Evolutionary conservation across 2,113 vertebrate species (phyloP).

Genomic region (Syngnathoides biaculeatus): DNA sequence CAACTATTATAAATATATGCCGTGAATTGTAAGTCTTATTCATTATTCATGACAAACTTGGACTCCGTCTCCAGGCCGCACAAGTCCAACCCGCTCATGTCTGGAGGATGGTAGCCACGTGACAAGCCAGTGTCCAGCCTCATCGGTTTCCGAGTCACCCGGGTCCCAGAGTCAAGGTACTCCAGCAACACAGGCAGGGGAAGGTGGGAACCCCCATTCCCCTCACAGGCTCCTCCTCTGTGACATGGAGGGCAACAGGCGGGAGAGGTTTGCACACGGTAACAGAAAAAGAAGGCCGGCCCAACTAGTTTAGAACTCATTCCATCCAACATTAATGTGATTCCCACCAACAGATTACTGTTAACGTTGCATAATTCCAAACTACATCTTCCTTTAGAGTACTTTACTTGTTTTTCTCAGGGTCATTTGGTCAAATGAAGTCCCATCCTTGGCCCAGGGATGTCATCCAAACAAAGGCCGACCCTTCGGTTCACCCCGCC

Average conservation of each 20-base stretch:
- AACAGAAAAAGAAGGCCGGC: constrained; percentile 64
- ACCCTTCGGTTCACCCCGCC: constrained; percentile 45
- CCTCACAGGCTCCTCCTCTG: constrained; percentile 75
- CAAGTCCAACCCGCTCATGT: constrained; percentile 75
- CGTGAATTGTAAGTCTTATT: background rate
- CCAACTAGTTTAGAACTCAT: constrained; percentile 37
- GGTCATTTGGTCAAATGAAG: constrained; percentile 72
- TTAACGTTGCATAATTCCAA: constrained; percentile 5
- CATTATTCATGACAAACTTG: background rate
- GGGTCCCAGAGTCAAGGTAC: constrained; percentile 72
- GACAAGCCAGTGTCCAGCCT: constrained; percentile 66
- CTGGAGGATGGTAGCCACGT: constrained; percentile 76
- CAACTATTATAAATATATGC: background rate
- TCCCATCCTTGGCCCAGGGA: constrained; percentile 53
- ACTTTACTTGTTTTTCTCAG: constrained; percentile 39
- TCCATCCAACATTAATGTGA: constrained; percentile 41
- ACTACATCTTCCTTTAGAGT: background rate
- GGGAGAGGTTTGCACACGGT: constrained; percentile 77
- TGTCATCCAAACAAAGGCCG: constrained; percentile 32
- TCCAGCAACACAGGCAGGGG: constrained; percentile 65
- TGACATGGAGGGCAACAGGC: constrained; percentile 83
- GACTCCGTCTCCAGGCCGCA: constrained; percentile 60
- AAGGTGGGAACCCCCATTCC: constrained; percentile 68
- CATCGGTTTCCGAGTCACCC: constrained; percentile 59
- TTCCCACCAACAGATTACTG: background rate